A percentile compares a stretch with the other conserved stretches of the same genome.
phyloP scores from a whole-genome alignment of 2,888 invertebrate genomes.

The Erebia epiphron region DNA sequence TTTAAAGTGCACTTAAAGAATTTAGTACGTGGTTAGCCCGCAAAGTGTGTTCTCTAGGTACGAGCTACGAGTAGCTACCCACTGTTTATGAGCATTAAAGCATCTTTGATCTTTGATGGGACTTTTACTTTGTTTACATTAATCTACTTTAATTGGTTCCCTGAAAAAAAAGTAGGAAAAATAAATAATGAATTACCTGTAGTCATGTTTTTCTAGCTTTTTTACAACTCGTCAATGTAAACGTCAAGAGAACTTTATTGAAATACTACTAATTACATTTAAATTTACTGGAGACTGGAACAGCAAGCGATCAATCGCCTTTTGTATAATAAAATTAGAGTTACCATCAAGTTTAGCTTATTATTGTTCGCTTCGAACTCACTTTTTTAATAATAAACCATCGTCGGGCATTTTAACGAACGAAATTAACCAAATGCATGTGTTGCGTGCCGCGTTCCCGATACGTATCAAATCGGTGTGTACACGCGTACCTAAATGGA shows the following conservation, averaged over 20 bases:
- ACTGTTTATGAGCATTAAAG: background rate
- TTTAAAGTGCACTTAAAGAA: slow-evolving; percentile 26
- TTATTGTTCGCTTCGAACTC: background rate
- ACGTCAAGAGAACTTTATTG: background rate
- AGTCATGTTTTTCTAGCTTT: no score
- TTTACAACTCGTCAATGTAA: no score
- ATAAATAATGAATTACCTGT: no score
- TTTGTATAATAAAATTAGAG: background rate
- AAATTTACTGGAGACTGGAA: background rate
- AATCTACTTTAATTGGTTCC: no score
- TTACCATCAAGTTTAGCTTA: background rate
- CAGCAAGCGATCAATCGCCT: background rate
- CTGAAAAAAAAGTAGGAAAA: no score
- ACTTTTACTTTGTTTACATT: background rate
- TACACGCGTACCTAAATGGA: slow-evolving; percentile 68
- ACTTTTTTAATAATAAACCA: slow-evolving; percentile 6
- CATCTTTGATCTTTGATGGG: background rate
- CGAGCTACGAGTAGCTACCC: slow-evolving; percentile 1
- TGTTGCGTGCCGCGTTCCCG: slow-evolving; percentile 59
- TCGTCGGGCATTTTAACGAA: background rate
- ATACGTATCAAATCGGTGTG: slow-evolving; percentile 56
- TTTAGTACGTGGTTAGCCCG: slow-evolving; percentile 19
- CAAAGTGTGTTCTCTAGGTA: slow-evolving; percentile 10
- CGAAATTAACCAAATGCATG: slow-evolving; percentile 54
- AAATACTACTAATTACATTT: background rate